Evolutionary conservation across 1,140 invertebrate genomes (phyloP).

Genomic region (Pseudoatta argentina): DNA sequence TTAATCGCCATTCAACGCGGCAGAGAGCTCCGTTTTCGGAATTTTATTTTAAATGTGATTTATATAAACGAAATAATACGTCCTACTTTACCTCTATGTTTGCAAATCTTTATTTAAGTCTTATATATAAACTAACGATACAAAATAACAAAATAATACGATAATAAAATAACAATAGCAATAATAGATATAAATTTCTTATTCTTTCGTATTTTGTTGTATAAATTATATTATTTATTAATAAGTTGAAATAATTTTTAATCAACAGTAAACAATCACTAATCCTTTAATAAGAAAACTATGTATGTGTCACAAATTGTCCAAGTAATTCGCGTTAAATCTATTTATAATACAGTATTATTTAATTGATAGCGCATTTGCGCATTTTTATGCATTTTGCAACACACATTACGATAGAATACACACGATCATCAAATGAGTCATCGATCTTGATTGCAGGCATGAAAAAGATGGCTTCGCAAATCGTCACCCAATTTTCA

Average conservation of each 20-base stretch:
- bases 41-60: conserved; percentile 23
- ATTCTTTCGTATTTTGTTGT: background rate
- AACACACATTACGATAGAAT: background rate
- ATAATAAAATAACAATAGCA: background rate
- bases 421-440: background rate
- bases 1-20: conserved; percentile 20
- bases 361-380: background rate
- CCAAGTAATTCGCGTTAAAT: background rate
- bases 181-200: background rate
- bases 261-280: background rate
- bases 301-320: background rate
- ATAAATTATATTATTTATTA: background rate
- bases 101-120: conserved; percentile 6
- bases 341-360: background rate
- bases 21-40: background rate
- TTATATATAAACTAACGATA: background rate
- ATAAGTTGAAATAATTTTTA: background rate
- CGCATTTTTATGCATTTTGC: background rate
- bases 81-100: background rate
- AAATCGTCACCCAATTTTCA: conserved; percentile 65
- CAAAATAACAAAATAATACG: conserved; percentile 7
- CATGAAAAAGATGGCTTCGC: conserved; percentile 34
- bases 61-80: background rate
- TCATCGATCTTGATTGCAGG: conserved; percentile 61
- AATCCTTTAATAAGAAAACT: background rate